These are phyloP conservation scores for Chrysopa pallens DNA, from an alignment of 1,140 invertebrate genomes.

Conservation along the genomic window DNA sequence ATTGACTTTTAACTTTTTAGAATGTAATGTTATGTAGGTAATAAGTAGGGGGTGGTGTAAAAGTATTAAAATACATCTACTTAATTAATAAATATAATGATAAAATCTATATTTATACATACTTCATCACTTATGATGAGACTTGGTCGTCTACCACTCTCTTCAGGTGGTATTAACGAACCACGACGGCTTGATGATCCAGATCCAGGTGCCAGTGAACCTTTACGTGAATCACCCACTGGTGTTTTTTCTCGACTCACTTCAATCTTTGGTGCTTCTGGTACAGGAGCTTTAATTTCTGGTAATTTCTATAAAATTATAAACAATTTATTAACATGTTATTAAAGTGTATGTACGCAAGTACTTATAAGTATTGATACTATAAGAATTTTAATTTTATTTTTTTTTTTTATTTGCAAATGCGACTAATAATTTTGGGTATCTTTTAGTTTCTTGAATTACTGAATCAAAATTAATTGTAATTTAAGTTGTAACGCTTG, in stretches of 20 bases:
- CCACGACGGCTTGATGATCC: slow-evolving; percentile 54
- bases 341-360: no score
- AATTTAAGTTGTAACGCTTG: no score
- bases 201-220: slow-evolving; percentile 56
- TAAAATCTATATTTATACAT: no score
- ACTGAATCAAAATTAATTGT: no score
- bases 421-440: no score
- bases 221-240: slow-evolving; percentile 43
- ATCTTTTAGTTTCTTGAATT: no score
- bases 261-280: slow-evolving; percentile 67
- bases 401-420: no score
- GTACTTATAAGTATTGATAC: no score
- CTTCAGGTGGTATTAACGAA: slow-evolving; percentile 68
- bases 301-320: slow-evolving; percentile 33
- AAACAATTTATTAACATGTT: no score
- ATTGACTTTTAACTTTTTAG: not conserved
- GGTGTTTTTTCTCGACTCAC: slow-evolving; percentile 62
- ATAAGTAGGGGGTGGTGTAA: not conserved
- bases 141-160: slow-evolving; percentile 65
- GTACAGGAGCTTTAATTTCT: slow-evolving; percentile 53
- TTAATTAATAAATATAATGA: no score
- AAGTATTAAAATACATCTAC: not conserved
- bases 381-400: no score
- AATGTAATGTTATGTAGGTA: no score
- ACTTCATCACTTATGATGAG: slow-evolving; percentile 89